phyloP scores from a whole-genome alignment of 2,113 vertebrate genomes.

The Salvator merianae region DNA sequence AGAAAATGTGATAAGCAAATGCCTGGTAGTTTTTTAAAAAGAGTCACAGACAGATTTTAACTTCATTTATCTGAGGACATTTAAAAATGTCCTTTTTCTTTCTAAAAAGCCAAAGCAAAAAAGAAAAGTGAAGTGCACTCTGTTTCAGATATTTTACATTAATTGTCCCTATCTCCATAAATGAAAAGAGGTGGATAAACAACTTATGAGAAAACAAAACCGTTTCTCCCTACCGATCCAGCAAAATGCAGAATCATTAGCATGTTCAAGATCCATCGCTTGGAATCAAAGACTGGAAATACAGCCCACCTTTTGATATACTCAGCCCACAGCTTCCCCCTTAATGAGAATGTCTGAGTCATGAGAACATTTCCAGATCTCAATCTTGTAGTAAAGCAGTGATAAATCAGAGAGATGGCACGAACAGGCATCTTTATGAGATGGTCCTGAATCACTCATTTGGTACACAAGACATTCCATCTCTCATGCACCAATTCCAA shows the following conservation, averaged over 20 bases:
- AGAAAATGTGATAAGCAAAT: background rate
- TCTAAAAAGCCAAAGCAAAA: conserved; percentile 24
- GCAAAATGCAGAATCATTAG: conserved; percentile 15
- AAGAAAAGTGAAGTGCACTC: conserved; percentile 56
- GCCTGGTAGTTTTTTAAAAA: background rate
- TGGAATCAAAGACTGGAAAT: conserved; percentile 20
- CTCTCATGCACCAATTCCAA: background rate
- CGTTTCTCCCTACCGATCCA: conserved; percentile 48
- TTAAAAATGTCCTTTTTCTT: background rate
- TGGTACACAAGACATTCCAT: background rate
- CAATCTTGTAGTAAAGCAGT: conserved; percentile 45
- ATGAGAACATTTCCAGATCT: conserved; percentile 56
- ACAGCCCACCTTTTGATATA: conserved; percentile 54
- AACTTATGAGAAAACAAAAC: conserved; percentile 57
- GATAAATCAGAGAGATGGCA: conserved; percentile 62
- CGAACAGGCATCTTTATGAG: conserved; percentile 32
- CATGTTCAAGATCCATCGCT: conserved; percentile 40
- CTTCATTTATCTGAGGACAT: background rate
- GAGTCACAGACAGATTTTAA: background rate
- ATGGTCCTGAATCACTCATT: conserved; percentile 31
- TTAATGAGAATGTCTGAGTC: conserved; percentile 56
- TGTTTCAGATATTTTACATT: conserved; percentile 56
- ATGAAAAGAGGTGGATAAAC: conserved; percentile 60
- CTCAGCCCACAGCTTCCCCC: conserved; percentile 46
- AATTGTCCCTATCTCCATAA: conserved; percentile 57